Base-by-base conservation (phyloP, 2,797 vertebrate species). In the Pagetopsis macropterus region DNA sequence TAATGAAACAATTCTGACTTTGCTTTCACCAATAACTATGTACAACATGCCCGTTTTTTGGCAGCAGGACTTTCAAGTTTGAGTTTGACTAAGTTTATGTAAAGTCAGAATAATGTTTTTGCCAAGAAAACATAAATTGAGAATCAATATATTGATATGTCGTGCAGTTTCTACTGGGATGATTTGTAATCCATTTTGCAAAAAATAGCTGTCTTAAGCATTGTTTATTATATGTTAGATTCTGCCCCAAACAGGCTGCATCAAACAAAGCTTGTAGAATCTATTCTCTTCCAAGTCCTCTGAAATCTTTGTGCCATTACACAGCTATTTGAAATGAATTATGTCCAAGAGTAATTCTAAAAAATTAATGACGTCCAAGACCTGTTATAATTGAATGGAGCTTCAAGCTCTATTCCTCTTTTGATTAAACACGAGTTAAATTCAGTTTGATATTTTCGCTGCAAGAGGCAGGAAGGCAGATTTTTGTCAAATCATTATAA, bases 221-320 rank as follows among this genome's bases (percentile, higher is more conserved):
- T 88, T 79, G 77, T 78, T 69, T 70, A 76, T 84, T 78, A 72
- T 75, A 85, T 88, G 62, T 79, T 61, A 59, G 58, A 84, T 87
- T 83, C 73, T 79, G 58, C 41, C 77, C 68, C 44, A 75, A 68
- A 54, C 73, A 78, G 79, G 40, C 46, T 37, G 70, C 23, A 72
- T 78, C 48, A 78, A 79, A 72, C 46, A 64, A 16, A 43, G 45
- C 69, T 78, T 46, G 41, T 11, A 13, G 75, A 87, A 70, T 46
- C 37, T 73, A 14, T 78, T 76, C 62, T 79, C 62, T 31, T 73
- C 50, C 45, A 73, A 44, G 61, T 79, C 59, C 65, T 60, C 23
- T 51, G n/a, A 56, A 75, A 60, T 79, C 49, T 65, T 43, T 8
- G 14, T 41, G 59, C 62, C 45, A 54, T 76, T 62, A 79, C 57